Evolutionary conservation across 2,797 vertebrate genomes (phyloP), one percentile per base, ranked within the genome.

Genomic region (Sebastes nivosus): DNA sequence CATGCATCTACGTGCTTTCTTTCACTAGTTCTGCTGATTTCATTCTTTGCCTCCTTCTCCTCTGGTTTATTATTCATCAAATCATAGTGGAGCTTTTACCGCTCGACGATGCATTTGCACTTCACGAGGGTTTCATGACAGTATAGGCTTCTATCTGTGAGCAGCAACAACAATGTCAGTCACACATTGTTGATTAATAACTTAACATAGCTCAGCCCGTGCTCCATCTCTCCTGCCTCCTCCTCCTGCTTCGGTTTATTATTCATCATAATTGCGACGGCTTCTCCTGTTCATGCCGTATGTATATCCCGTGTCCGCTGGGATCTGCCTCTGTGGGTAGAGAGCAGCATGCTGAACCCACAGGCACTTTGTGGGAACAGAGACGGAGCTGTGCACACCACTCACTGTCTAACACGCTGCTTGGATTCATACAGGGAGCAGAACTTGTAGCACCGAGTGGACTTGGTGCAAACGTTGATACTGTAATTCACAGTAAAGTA

Each of bases 141-240:
- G 25, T 6, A 42, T 42, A 11, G 50, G 55, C 64, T 27, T 67
- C 25, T 27, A 22, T 29, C 25, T 58, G 8, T 24, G 22, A 67
- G 36, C 9, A 24, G 11, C 36, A 4, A 3, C 38, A 42, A 25
- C 79, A 14, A 32, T 68, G 38, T 38, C 20, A 69, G 10, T 54
- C 69, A 25, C 55, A 72, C 36, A 67, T 52, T 36, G 46, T 75
- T 12, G 65, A 81, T 87, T n/a, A 79, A 84, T 81, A 84, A 84
- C 34, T 84, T 58, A 84, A 67, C 72, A 75, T 25, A 38, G 25
- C 74, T 78, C 52, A 74, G 46, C 77, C 69, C 6, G 3, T 2
- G 5, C 46, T 64, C 13, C 61, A 55, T 32, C 72, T 20, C 46
- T 50, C 16, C 42, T 42, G 38, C 38, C 46, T 18, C 16, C 42